A percentile compares a stretch with the other conserved stretches of the same genome.
phyloP scores from a whole-genome alignment of 2,113 vertebrate species.

The Fulica atra region DNA sequence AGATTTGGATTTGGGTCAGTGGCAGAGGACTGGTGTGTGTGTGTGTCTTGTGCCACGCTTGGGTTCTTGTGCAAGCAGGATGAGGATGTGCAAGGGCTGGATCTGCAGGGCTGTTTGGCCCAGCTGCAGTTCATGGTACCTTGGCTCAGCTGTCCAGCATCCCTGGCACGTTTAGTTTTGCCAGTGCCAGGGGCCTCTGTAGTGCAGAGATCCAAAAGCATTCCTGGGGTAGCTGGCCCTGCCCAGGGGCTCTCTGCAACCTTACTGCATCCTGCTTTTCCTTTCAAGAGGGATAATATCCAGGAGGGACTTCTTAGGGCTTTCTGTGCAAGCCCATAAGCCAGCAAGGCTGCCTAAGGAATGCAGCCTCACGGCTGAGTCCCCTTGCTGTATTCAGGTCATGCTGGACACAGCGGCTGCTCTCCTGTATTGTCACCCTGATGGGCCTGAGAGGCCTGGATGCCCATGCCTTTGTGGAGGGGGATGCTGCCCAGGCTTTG shows the following conservation, averaged over 20 bases:
- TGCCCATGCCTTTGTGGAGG: neutral
- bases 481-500: neutral
- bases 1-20: neutral
- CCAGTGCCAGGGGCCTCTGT: too few relatives aligned
- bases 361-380: neutral
- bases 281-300: neutral
- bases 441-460: neutral
- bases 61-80: neutral
- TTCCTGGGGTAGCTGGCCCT: neutral
- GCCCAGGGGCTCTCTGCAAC: neutral
- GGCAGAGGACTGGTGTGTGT: accelerated
- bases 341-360: neutral
- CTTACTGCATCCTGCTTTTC: neutral
- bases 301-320: neutral
- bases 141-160: accelerated
- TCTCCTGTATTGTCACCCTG: neutral
- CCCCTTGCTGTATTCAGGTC: neutral
- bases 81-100: accelerated
- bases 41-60: accelerated
- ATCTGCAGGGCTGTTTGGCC: neutral
- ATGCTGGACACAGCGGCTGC: neutral
- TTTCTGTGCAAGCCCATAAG: neutral
- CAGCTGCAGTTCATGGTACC: accelerated
- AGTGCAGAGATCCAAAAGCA: neutral
- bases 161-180: neutral